phyloP scores from a whole-genome alignment of 2,113 vertebrate species.

The Ploceus nigricollis region DNA sequence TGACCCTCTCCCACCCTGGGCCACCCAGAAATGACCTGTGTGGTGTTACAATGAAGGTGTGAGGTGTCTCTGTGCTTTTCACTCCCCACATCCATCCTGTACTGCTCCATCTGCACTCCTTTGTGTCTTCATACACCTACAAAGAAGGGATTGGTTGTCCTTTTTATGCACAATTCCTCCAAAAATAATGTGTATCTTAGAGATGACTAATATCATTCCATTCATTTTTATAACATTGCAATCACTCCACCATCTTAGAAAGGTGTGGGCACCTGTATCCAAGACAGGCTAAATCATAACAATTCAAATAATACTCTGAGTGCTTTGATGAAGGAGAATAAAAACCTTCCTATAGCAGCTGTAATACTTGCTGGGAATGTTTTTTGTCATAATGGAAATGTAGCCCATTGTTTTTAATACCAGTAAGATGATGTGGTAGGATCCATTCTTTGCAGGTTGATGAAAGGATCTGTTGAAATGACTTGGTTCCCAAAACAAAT shows the following conservation, averaged over 20 bases:
- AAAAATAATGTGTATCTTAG: background rate
- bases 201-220: too few species aligned
- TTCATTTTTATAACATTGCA: background rate
- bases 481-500: background rate
- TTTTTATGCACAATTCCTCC: background rate
- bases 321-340: background rate
- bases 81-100: background rate
- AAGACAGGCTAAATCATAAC: background rate
- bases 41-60: fast-evolving
- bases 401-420: background rate
- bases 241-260: background rate
- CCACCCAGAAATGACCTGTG: background rate
- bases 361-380: background rate
- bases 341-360: background rate
- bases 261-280: background rate
- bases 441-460: background rate
- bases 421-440: background rate
- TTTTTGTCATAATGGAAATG: background rate
- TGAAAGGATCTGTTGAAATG: background rate
- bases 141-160: background rate
- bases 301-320: background rate
- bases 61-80: background rate
- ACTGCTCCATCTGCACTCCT: background rate
- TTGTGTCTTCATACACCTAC: background rate
- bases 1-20: background rate